These are phyloP conservation scores for Drosophila melanica DNA, from an alignment of 1,140 invertebrate genomes.

Conservation along the genomic window DNA sequence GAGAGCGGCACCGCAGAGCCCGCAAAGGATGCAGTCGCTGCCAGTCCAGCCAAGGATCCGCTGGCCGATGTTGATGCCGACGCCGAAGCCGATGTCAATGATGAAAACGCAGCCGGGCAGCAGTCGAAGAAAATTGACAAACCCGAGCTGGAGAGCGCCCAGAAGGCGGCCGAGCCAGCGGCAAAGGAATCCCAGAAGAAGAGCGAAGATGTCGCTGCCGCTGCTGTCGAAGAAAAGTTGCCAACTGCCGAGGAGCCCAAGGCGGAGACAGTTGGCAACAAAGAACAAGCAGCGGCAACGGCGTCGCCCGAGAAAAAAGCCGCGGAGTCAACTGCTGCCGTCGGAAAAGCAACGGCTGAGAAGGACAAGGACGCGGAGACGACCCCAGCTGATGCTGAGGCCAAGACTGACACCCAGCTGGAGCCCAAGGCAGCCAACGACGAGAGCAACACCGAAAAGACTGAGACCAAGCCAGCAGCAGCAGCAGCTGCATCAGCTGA, in stretches of 20 bases:
- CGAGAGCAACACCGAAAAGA: conserved; percentile 58
- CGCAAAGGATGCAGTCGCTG: conserved; percentile 7
- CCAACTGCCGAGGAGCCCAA: conserved; percentile 23
- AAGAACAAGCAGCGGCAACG: conserved; percentile 11
- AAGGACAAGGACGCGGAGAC: conserved; percentile 2
- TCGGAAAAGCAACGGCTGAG: conserved; percentile 6
- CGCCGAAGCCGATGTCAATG: conserved; percentile 7
- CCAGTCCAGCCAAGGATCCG: conserved; percentile 32
- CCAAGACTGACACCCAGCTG: conserved; percentile 34
- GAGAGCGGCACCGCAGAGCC: neutral
- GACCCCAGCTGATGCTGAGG: conserved; percentile 14
- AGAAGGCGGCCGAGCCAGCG: conserved; percentile 37
- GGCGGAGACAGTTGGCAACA: conserved; percentile 20
- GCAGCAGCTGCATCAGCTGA: conserved; percentile 11
- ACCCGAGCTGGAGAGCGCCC: conserved; percentile 43
- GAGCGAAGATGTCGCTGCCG: conserved; percentile 14
- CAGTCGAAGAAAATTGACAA: conserved; percentile 43
- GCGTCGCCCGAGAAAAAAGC: conserved; percentile 42
- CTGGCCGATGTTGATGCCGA: neutral
- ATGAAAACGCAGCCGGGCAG: conserved; percentile 18
- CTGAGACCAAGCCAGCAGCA: conserved; percentile 46
- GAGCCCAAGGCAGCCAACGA: conserved; percentile 41
- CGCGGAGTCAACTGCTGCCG: conserved; percentile 2
- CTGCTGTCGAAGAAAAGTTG: conserved; percentile 12
- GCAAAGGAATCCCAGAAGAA: conserved; percentile 34